Conservation (phyloP, 2,113 vertebrate genomes). For the Mastomys natalensis region DNA sequence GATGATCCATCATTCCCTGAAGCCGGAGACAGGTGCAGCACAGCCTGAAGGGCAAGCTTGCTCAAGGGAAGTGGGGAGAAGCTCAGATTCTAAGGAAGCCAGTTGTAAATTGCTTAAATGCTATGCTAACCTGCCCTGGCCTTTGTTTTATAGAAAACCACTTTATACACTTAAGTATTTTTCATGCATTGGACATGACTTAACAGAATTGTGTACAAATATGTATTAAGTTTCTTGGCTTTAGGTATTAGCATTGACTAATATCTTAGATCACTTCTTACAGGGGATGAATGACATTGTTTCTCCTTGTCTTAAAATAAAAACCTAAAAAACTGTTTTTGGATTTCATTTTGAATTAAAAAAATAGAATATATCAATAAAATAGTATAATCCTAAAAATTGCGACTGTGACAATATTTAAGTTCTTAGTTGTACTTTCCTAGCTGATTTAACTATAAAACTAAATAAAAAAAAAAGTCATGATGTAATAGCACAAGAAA, state of each 20-base stretch:
- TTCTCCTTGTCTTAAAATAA: background rate
- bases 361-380: background rate
- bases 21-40: background rate
- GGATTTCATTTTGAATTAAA: background rate
- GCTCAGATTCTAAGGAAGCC: background rate
- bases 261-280: background rate
- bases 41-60: background rate
- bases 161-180: conserved; percentile 11
- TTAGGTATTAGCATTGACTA: background rate
- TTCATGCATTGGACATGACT: background rate
- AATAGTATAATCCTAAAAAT: background rate
- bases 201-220: background rate
- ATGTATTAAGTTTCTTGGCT: background rate
- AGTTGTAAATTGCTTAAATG: background rate
- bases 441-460: background rate
- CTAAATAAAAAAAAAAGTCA: conserved; percentile 15
- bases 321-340: background rate
- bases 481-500: background rate
- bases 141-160: background rate
- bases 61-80: background rate
- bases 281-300: background rate
- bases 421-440: background rate
- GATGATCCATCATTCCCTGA: background rate
- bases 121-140: background rate
- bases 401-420: background rate